Conservation (phyloP, 1,140 invertebrate genomes). For the Leptinotarsa defecta region DNA sequence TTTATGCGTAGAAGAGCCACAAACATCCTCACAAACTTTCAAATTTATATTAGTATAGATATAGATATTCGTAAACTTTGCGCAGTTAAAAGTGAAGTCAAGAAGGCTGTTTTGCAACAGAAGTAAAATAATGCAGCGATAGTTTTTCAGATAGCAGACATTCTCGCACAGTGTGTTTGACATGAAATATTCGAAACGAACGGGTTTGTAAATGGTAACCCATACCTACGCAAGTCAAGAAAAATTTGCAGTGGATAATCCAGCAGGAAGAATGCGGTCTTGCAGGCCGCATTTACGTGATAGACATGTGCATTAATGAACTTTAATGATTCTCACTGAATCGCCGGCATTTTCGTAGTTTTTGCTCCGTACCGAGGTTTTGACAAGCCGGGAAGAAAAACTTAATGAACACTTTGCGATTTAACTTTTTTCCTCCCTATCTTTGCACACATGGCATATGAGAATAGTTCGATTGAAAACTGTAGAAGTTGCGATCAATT, state of each 20-base stretch:
- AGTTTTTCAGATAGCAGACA: neutral
- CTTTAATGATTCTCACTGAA: neutral
- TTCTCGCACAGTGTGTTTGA: neutral
- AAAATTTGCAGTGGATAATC: neutral
- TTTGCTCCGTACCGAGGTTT: neutral
- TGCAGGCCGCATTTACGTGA: neutral
- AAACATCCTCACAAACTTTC: no score
- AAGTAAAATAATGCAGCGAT: neutral
- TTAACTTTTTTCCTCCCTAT: neutral
- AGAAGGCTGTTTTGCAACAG: neutral
- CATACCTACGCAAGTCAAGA: neutral
- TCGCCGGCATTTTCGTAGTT: neutral
- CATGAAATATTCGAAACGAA: neutral
- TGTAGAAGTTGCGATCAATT: no score
- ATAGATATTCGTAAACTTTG: no score
- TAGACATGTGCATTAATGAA: neutral
- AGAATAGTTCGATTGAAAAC: no score
- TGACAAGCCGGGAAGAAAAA: neutral
- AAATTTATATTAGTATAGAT: no score
- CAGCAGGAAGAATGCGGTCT: slow-evolving; percentile 1
- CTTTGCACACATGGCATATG: no score
- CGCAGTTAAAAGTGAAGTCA: no score
- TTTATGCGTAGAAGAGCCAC: no score
- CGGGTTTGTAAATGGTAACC: neutral
- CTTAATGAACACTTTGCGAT: neutral